phyloP scores from a whole-genome alignment of 2,888 invertebrate genomes.

The Fissipunctia ypsillon region DNA sequence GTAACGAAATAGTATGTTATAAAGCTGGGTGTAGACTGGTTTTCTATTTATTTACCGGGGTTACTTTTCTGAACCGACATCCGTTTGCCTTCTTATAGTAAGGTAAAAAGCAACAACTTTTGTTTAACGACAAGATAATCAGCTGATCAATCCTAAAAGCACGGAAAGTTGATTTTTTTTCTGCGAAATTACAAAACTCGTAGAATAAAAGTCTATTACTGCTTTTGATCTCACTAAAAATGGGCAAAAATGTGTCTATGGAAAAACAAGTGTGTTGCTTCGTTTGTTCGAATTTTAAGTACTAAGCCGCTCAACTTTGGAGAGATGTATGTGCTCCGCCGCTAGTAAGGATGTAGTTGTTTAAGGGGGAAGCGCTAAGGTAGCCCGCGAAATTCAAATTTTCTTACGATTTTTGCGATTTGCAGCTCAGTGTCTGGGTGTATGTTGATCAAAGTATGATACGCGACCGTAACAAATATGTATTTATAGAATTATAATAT shows the following conservation, averaged over 20 bases:
- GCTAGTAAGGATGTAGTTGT: slow-evolving; percentile 12
- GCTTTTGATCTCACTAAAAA: slow-evolving; percentile 5
- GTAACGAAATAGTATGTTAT: slow-evolving; percentile 8
- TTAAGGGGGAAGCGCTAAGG: no score
- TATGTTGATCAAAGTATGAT: no score
- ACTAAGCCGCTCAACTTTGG: slow-evolving; percentile 8
- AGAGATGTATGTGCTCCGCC: slow-evolving; percentile 10
- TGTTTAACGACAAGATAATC: background rate
- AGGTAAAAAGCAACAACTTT: slow-evolving; percentile 14
- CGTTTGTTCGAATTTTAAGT: slow-evolving; percentile 9
- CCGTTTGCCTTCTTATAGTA: slow-evolving; percentile 12
- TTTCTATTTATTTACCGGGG: slow-evolving; percentile 10
- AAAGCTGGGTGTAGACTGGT: slow-evolving; percentile 3
- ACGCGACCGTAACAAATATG: no score
- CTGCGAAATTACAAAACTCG: background rate
- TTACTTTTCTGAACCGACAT: slow-evolving; percentile 11
- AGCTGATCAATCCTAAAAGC: background rate
- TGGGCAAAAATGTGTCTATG: background rate
- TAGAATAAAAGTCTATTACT: slow-evolving; percentile 2
- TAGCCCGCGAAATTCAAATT: no score
- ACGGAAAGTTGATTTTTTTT: background rate
- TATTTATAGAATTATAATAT: no score
- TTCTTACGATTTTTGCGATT: no score
- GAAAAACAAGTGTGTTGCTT: slow-evolving; percentile 8
- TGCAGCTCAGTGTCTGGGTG: no score